Percentiles rank a stretch among this genome's conserved stretches.
phyloP scores from a whole-genome alignment of 2,113 vertebrate genomes.

The Notarius lentiginosus region DNA sequence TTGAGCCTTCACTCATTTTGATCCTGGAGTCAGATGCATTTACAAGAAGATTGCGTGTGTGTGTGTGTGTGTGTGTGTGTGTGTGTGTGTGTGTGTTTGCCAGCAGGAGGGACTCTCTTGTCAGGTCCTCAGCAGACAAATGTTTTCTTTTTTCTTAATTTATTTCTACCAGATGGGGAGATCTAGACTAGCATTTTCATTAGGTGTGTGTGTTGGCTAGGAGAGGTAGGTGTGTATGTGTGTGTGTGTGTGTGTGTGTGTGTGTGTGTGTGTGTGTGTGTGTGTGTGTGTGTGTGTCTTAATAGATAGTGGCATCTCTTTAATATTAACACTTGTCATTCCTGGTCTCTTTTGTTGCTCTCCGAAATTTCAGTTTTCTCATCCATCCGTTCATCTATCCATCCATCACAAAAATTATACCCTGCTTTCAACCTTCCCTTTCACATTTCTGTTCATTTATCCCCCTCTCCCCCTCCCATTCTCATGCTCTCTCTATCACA shows the following conservation, averaged over 20 bases:
- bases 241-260: conserved; percentile 28
- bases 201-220: conserved; percentile 33
- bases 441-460: background rate
- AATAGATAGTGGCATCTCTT: conserved; percentile 16
- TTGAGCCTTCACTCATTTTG: too few species aligned
- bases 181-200: conserved; percentile 66
- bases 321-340: conserved; percentile 46
- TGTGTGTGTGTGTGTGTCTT: conserved; percentile 7
- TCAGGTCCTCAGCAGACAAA: conserved; percentile 56
- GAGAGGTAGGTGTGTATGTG: conserved; percentile 4
- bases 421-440: background rate
- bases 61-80: background rate
- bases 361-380: background rate
- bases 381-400: background rate
- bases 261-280: conserved; percentile 16
- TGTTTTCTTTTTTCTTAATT: conserved; percentile 53
- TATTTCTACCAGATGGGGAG: conserved; percentile 60
- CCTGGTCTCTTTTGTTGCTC: background rate
- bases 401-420: background rate
- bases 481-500: background rate
- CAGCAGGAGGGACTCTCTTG: conserved; percentile 49
- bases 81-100: too few species aligned
- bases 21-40: too few species aligned
- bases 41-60: background rate
- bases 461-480: background rate